Evolutionary conservation across 2,797 vertebrate species (phyloP).

Genomic region (Typhlichthys subterraneus): DNA sequence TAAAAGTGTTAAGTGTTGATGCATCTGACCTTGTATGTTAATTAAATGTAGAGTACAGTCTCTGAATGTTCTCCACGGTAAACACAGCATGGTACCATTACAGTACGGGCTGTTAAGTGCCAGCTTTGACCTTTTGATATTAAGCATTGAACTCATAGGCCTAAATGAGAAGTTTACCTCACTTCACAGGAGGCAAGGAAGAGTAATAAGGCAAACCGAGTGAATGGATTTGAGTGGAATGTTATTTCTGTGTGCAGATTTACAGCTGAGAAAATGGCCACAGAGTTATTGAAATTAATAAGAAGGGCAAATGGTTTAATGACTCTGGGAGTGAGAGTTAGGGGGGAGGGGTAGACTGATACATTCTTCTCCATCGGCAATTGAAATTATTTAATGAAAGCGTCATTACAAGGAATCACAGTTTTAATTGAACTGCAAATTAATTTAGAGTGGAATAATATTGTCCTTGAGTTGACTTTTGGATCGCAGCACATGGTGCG

Average conservation of each 20-base stretch:
- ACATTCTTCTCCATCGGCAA: not conserved
- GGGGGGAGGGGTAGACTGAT: not conserved
- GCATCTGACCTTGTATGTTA: not conserved
- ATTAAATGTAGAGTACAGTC: no score
- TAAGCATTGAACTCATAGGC: no score
- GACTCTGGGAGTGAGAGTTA: not conserved
- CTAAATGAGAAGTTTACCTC: not conserved
- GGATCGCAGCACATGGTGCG: no score
- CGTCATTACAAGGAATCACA: constrained; percentile 2
- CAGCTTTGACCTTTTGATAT: no score
- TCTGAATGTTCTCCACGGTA: no score
- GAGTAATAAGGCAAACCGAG: not conserved
- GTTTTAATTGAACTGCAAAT: no score
- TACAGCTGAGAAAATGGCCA: not conserved
- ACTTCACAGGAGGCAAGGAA: not conserved
- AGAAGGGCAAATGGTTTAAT: constrained; percentile 2
- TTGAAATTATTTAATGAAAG: constrained; percentile 14
- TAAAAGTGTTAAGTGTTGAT: not conserved
- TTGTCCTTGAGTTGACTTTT: no score
- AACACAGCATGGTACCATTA: no score
- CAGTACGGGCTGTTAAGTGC: no score
- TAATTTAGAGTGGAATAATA: no score
- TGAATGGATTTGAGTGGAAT: not conserved
- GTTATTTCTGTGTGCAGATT: not conserved
- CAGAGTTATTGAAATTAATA: constrained; percentile 17